phyloP scores from a whole-genome alignment of 1,140 invertebrate species.

The Drosophila ercepeae region DNA sequence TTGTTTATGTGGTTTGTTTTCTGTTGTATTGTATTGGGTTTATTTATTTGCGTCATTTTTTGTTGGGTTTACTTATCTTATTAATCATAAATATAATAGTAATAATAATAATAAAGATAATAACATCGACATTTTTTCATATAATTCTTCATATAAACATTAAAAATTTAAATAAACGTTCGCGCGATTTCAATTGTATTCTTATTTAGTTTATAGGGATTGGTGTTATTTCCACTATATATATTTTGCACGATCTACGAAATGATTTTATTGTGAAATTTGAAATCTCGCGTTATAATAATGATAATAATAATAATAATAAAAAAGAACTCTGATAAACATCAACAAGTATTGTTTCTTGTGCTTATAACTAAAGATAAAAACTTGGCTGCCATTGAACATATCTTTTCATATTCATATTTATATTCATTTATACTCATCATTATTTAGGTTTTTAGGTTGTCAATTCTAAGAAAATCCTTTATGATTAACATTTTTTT shows the following conservation, averaged over 20 bases:
- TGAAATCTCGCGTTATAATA: constrained; percentile 59
- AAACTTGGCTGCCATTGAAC: constrained; percentile 72
- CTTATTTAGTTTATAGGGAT: constrained; percentile 28
- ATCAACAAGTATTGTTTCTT: constrained; percentile 65
- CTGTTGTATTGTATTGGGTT: constrained; percentile 58
- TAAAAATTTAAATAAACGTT: constrained; percentile 62
- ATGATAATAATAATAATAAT: constrained; percentile 57
- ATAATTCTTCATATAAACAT: constrained; percentile 67
- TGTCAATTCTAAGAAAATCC: constrained; percentile 26
- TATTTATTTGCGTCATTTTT: constrained; percentile 77
- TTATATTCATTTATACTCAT: constrained; percentile 14
- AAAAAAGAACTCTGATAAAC: constrained; percentile 69
- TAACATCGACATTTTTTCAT: constrained; percentile 51
- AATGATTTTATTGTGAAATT: constrained; percentile 44
- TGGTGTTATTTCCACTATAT: constrained; percentile 13
- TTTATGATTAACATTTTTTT: constrained; percentile 52
- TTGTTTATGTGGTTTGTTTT: constrained; percentile 31
- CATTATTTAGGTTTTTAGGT: constrained; percentile 8
- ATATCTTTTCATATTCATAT: constrained; percentile 28
- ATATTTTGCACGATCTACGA: constrained; percentile 52
- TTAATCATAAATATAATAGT: constrained; percentile 78
- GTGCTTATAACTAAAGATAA: constrained; percentile 75
- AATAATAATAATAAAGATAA: constrained; percentile 66
- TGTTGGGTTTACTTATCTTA: constrained; percentile 70
- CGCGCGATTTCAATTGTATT: constrained; percentile 54